These are phyloP conservation scores for Phalangium opilio DNA, from an alignment of 2,888 invertebrate species.

Conservation along the genomic window DNA sequence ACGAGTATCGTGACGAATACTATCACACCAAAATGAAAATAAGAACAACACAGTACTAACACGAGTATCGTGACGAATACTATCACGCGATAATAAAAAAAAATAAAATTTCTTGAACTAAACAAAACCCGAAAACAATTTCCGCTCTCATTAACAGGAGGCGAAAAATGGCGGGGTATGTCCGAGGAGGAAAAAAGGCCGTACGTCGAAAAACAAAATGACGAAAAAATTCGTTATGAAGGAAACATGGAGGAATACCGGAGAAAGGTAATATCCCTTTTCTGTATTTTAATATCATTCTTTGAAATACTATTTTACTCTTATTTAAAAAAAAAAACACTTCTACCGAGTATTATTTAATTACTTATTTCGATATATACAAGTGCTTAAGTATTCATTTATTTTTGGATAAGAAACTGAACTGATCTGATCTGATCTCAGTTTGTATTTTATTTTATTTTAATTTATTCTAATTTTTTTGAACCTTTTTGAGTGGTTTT, in stretches of 20 bases:
- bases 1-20: no score
- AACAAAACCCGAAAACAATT: neutral
- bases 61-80: no score
- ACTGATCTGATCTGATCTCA: no score
- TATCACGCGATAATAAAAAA: no score
- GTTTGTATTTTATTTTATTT: no score
- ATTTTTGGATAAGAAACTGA: no score
- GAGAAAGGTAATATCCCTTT: slow-evolving; percentile 19
- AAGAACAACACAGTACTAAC: no score
- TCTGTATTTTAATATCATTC: neutral
- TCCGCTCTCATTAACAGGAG: no score
- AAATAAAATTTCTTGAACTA: neutral
- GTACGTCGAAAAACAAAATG: slow-evolving; percentile 23
- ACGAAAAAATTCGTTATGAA: slow-evolving; percentile 29
- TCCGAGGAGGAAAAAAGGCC: slow-evolving; percentile 23
- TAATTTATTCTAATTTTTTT: no score
- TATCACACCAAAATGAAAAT: no score
- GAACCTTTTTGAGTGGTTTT: no score
- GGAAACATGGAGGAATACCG: slow-evolving; percentile 27
- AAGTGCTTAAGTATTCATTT: neutral
- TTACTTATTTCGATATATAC: neutral
- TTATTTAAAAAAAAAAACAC: neutral
- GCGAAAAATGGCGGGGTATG: slow-evolving; percentile 23
- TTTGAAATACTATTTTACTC: neutral
- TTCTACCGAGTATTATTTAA: neutral